Conservation (phyloP, 2,888 invertebrate species). For the Xestia rhomboidea region DNA sequence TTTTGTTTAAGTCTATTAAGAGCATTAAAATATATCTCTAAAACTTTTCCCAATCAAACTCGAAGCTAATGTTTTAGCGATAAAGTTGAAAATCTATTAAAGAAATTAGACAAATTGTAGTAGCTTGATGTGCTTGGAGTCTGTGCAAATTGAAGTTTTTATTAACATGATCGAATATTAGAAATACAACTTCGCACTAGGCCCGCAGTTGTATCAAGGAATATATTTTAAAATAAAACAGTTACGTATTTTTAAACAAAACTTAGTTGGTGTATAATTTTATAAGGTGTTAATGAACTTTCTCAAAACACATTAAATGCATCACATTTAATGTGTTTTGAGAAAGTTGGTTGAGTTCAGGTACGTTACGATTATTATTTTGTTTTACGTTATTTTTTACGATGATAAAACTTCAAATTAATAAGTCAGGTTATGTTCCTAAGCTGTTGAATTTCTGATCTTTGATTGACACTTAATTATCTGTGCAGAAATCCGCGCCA, state of each 20-base stretch:
- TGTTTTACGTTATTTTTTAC: no score
- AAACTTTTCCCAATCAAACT: no score
- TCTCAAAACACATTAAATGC: no score
- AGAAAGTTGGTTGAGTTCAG: constrained; percentile 7
- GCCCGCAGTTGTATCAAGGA: constrained; percentile 4
- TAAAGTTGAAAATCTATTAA: no score
- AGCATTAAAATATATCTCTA: no score
- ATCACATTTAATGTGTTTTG: constrained; percentile 12
- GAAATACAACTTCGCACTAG: background rate
- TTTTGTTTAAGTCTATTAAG: no score
- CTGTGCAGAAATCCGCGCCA: background rate
- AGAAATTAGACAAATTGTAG: no score
- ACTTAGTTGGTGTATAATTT: constrained; percentile 28
- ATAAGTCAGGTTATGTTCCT: background rate
- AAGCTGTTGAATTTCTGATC: background rate
- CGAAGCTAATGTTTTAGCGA: no score
- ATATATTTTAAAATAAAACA: constrained; percentile 32
- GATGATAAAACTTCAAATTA: background rate
- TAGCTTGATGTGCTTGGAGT: no score
- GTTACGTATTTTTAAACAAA: constrained; percentile 49
- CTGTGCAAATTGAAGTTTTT: no score
- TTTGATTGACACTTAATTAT: background rate
- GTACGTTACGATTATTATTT: background rate
- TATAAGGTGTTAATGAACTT: constrained; percentile 41
- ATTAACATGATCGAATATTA: background rate